phyloP scores from a whole-genome alignment of 2,888 invertebrate genomes.

The Formica aserva region DNA sequence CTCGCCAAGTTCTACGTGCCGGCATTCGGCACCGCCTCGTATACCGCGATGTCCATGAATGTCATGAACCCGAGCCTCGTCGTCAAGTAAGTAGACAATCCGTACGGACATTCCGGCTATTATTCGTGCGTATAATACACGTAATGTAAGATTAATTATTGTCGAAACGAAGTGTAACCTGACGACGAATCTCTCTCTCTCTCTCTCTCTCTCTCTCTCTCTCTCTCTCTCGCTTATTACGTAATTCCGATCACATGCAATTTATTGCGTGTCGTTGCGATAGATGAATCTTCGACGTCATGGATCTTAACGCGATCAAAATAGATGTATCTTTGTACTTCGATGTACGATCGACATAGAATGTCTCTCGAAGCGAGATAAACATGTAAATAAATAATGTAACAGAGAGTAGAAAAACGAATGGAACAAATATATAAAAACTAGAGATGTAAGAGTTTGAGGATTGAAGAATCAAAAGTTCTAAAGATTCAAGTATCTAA shows the following conservation, averaged over 20 bases:
- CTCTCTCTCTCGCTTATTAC: constrained; percentile 14
- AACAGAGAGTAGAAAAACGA: neutral
- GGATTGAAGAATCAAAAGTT: no score
- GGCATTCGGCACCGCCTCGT: constrained; percentile 91
- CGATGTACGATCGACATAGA: neutral
- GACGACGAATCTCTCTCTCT: neutral
- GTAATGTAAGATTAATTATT: neutral
- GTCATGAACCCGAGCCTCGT: constrained; percentile 94
- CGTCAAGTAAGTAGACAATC: constrained; percentile 88
- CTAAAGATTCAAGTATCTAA: neutral
- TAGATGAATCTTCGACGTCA: neutral
- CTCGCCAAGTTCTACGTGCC: constrained; percentile 92
- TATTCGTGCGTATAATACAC: neutral
- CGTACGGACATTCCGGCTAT: neutral
- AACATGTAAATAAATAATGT: neutral
- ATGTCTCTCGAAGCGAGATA: neutral
- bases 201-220: neutral
- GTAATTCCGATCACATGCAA: constrained; percentile 14
- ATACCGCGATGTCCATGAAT: constrained; percentile 92
- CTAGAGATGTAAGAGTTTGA: neutral
- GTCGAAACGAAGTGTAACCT: neutral
- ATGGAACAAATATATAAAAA: no score
- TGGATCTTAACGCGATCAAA: neutral
- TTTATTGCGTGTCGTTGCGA: neutral
- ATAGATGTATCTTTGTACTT: neutral